These are phyloP conservation scores for Eulemur coronatus DNA, from an alignment of 2,797 vertebrate genomes.

Conservation along the genomic window DNA sequence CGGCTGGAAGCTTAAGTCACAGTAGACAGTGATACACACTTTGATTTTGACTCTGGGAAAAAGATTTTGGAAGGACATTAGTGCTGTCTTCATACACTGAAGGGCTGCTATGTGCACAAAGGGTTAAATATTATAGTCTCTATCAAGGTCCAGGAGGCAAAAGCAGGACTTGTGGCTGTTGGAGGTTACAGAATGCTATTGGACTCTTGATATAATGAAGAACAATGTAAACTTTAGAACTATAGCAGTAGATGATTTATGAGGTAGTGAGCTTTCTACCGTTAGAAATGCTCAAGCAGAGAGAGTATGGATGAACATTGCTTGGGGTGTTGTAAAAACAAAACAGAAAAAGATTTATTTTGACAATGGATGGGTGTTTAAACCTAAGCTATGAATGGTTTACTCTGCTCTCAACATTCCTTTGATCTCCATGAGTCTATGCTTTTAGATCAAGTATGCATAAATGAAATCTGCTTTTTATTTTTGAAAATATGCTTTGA, in stretches of 20 bases:
- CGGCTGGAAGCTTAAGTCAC: neutral
- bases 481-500: neutral
- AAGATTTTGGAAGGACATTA: neutral
- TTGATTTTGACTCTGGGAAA: neutral
- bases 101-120: neutral
- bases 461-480: neutral
- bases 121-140: neutral
- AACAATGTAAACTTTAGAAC: neutral
- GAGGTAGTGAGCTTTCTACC: neutral
- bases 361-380: neutral
- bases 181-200: neutral
- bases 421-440: neutral
- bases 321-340: neutral
- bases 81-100: neutral
- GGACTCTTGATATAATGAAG: neutral
- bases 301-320: neutral
- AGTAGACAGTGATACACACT: neutral
- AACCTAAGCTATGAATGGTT: neutral
- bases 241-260: fast-evolving
- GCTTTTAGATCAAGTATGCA: neutral
- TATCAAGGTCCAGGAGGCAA: neutral
- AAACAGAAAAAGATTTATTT: neutral
- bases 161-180: fast-evolving
- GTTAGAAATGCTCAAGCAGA: neutral
- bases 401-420: neutral